phyloP scores from a whole-genome alignment of 1,140 invertebrate species.

The Varroa destructor region DNA sequence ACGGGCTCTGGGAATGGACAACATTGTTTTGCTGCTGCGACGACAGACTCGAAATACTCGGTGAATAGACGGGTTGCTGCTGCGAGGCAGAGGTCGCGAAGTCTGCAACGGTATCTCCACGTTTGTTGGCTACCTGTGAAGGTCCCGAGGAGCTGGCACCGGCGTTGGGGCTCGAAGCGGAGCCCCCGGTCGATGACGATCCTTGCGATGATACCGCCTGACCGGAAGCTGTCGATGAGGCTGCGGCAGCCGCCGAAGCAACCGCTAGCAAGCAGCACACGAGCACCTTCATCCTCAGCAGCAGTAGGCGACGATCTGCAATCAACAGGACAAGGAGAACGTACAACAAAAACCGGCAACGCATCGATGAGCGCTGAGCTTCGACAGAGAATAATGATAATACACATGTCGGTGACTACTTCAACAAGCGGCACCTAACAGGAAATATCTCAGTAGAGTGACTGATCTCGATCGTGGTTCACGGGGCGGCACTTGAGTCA shows the following conservation, averaged over 20 bases:
- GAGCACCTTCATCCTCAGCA: constrained; percentile 22
- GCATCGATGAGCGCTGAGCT: too few relatives aligned
- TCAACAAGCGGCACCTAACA: too few relatives aligned
- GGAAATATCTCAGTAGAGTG: too few relatives aligned
- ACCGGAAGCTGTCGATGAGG: not conserved
- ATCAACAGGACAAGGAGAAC: too few relatives aligned
- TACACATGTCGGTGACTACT: too few relatives aligned
- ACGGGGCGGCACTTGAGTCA: too few relatives aligned
- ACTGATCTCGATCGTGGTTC: too few relatives aligned
- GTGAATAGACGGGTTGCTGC: constrained; percentile 19
- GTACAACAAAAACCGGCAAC: too few relatives aligned
- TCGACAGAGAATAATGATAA: too few relatives aligned
- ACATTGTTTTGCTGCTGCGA: not conserved
- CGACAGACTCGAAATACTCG: not conserved
- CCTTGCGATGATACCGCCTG: not conserved
- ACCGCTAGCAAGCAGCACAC: not conserved
- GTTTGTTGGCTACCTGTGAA: constrained; percentile 20
- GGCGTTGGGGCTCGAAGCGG: too few relatives aligned
- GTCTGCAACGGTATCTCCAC: constrained; percentile 3
- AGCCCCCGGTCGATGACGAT: not conserved
- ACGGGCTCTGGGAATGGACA: constrained; percentile 21
- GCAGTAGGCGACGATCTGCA: not conserved
- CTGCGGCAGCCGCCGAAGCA: not conserved
- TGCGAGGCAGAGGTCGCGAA: constrained; percentile 17
- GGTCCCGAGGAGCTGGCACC: not conserved